These are phyloP conservation scores for Brachyhypopomus gauderio DNA, from an alignment of 2,113 vertebrate genomes.

Conservation along the genomic window DNA sequence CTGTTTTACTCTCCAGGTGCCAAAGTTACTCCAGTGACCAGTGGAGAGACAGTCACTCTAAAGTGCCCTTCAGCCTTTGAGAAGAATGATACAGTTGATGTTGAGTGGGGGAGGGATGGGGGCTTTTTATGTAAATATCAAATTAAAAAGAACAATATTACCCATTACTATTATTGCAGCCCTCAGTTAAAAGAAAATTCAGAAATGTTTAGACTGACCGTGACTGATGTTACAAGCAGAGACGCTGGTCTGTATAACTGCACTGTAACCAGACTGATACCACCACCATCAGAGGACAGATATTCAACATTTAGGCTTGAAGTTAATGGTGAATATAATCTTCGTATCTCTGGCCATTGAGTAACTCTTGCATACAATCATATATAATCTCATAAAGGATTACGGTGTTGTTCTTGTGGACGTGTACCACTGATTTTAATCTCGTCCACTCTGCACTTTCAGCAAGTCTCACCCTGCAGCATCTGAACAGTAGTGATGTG, in stretches of 20 bases:
- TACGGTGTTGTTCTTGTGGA: no score
- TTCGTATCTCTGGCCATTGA: neutral
- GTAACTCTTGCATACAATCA: neutral
- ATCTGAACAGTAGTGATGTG: neutral
- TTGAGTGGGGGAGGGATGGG: slow-evolving; percentile 41
- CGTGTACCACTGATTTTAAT: neutral
- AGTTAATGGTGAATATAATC: slow-evolving; percentile 32
- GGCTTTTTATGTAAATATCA: slow-evolving; percentile 5
- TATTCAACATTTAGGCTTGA: slow-evolving; percentile 7
- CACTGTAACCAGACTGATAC: neutral
- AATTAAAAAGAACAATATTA: accelerated
- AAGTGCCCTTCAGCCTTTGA: slow-evolving; percentile 3
- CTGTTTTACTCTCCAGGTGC: slow-evolving; percentile 28
- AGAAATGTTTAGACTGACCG: neutral
- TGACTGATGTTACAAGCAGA: slow-evolving; percentile 10
- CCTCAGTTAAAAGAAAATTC: neutral
- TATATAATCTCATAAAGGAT: neutral
- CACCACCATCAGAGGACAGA: slow-evolving; percentile 7
- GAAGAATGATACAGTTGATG: neutral
- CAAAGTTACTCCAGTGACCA: neutral
- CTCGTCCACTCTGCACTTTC: neutral
- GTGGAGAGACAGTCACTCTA: slow-evolving; percentile 24
- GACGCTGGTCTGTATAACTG: slow-evolving; percentile 55
- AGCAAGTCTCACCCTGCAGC: slow-evolving; percentile 34
- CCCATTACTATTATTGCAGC: accelerated